Evolutionary conservation across 1,140 invertebrate genomes (phyloP), one percentile per base, ranked within the genome.

Genomic region (Drosophila nikananu): DNA sequence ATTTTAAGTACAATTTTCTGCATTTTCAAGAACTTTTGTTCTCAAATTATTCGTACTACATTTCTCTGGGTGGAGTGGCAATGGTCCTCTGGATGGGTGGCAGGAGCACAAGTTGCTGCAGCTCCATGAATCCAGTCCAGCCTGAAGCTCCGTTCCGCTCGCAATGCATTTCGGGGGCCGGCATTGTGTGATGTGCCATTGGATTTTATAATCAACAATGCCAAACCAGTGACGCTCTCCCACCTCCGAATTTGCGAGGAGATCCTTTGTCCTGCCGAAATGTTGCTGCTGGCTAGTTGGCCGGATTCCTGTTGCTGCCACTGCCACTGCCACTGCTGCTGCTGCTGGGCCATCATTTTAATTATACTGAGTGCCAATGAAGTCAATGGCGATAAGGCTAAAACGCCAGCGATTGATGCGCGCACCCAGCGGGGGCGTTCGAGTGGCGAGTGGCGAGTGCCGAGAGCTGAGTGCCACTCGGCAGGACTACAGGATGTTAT

Each of bases 351-450:
- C 86, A 90, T 90, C 89, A 90, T 90, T 90, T 90, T 90, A 90
- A 90, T 90, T 90, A 90, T 90, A 90, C 81, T 90, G 86, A 90
- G 86, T 90, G 86, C 86, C 86, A 90, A 90, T 90, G 86, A 90
- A 90, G 86, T 90, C 86, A 86, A 86, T 83, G 82, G 86, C 86
- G 75, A 86, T 90, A 90, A 90, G 86, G 77, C 79, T 80, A 71
- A 90, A 90, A 70, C 79, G 82, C 51, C 62, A 66, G 59, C 86
- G 81, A 82, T 86, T 90, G 84, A 89, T 89, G 84, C 76, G 32
- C 52, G 9, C 59, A 58, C 70, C 35, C 67, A 41, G 39, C 52
- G 58, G 75, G 61, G 61, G 48, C 48, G 63, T 70, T 66, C 52
- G 52, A 54, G 41, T 39, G 74, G 30, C 12, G 51, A n/a, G 51